Conservation (phyloP, 1,140 invertebrate species). For the Paraescarpia echinospica region DNA sequence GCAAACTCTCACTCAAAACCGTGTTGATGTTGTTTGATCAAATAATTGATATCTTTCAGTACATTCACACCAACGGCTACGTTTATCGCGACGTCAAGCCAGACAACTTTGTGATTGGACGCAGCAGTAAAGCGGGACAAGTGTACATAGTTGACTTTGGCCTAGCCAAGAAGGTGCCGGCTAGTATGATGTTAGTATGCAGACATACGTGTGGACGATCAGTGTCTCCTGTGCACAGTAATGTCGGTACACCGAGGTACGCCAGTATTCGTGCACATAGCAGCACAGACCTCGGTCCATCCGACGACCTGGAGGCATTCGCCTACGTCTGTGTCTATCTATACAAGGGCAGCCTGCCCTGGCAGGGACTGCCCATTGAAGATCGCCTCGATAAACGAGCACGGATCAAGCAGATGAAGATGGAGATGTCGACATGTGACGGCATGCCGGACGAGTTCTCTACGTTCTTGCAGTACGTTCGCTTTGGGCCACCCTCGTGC, state of each 20-base stretch:
- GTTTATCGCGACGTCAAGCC: conserved; percentile 39
- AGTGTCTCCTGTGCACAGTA: not conserved
- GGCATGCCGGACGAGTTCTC: conserved; percentile 65
- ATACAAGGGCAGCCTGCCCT: conserved; percentile 26
- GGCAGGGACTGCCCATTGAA: conserved; percentile 30
- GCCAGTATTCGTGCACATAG: conserved; percentile 24
- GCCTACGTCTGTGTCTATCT: conserved; percentile 30
- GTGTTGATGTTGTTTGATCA: conserved; percentile 90
- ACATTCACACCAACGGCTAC: conserved; percentile 76
- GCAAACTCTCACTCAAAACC: conserved; percentile 43
- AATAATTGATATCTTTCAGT: conserved; percentile 67
- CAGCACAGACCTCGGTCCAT: conserved; percentile 10
- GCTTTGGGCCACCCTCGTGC: conserved; percentile 97
- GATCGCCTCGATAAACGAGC: conserved; percentile 10
- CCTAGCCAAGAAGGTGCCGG: conserved; percentile 57
- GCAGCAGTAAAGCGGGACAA: conserved; percentile 20
- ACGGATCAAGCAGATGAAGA: conserved; percentile 29
- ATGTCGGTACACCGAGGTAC: conserved; percentile 28
- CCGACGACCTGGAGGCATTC: conserved; percentile 30
- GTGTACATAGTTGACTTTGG: conserved; percentile 63
- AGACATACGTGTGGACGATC: no score
- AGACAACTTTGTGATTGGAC: conserved; percentile 35
- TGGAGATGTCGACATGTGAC: conserved; percentile 23
- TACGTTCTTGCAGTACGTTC: conserved; percentile 94
- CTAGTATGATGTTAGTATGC: not conserved